phyloP scores from a whole-genome alignment of 2,113 vertebrate genomes.

The Lichenostomus cassidix region DNA sequence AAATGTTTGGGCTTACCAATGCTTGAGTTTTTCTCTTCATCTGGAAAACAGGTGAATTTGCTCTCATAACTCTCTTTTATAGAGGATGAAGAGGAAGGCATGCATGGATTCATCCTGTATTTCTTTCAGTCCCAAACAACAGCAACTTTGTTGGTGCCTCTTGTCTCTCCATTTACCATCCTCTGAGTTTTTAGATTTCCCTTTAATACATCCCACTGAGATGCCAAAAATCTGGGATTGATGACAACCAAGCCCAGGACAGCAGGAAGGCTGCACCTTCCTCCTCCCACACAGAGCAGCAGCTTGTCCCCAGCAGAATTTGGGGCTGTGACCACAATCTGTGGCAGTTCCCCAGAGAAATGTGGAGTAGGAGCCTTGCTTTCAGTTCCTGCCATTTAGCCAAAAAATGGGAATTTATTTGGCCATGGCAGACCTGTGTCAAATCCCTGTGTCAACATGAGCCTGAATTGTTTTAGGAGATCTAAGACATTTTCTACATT shows the following conservation, averaged over 20 bases:
- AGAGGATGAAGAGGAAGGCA: background rate
- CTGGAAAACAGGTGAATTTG: background rate
- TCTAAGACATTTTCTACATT: background rate
- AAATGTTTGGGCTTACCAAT: background rate
- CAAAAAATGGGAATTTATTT: background rate
- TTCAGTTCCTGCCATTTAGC: background rate
- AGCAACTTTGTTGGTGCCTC: background rate
- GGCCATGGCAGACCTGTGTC: fast-evolving
- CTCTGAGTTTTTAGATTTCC: background rate
- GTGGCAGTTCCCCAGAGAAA: background rate
- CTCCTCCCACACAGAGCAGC: background rate
- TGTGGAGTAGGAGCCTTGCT: fast-evolving
- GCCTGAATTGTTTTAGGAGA: background rate
- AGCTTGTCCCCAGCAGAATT: background rate
- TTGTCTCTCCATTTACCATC: background rate
- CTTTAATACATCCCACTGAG: background rate
- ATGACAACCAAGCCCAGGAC: background rate
- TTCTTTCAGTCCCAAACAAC: background rate
- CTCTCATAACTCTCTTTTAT: background rate
- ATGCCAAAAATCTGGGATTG: background rate
- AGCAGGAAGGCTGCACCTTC: background rate
- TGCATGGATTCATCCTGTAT: background rate
- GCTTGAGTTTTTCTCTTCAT: background rate
- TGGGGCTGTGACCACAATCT: background rate
- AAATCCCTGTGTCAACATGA: background rate